These are phyloP conservation scores for Epizoanthus fatuus DNA, from an alignment of 92 coral and sea anemone genomes.

Conservation along the genomic window DNA sequence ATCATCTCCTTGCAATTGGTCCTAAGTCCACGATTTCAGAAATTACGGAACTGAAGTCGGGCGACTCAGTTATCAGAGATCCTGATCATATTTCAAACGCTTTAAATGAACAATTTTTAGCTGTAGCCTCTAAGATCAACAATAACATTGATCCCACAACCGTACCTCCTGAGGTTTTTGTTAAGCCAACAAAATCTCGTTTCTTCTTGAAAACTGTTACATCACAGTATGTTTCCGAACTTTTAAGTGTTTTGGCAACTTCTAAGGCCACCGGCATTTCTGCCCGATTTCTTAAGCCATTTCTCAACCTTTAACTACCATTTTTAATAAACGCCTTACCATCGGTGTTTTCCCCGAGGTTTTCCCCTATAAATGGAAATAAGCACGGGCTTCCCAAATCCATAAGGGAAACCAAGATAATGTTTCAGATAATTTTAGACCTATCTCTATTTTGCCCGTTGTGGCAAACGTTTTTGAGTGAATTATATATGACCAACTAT, in stretches of 20 bases:
- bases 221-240: constrained; percentile 9
- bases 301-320: constrained; percentile 21
- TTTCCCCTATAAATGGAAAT: constrained; percentile 30
- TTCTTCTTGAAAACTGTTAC: constrained; percentile 8
- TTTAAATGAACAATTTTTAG: constrained; percentile 38
- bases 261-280: constrained; percentile 26
- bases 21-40: too few species aligned
- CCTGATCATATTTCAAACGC: constrained; percentile 27
- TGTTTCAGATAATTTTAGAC: constrained; percentile 31
- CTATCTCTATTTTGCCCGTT: constrained; percentile 21
- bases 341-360: constrained; percentile 27
- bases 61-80: constrained; percentile 2
- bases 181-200: background rate
- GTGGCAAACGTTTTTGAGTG: constrained; percentile 34
- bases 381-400: constrained; percentile 36
- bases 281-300: constrained; percentile 6
- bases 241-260: background rate
- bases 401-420: constrained; percentile 33
- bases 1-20: too few species aligned
- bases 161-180: background rate
- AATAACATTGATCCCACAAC: constrained; percentile 1
- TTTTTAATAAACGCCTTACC: constrained; percentile 14
- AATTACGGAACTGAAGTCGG: constrained; percentile 8
- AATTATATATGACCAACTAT: constrained; percentile 30
- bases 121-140: constrained; percentile 28